phyloP scores from a whole-genome alignment of 2,113 vertebrate species.

The Serilophus lunatus region DNA sequence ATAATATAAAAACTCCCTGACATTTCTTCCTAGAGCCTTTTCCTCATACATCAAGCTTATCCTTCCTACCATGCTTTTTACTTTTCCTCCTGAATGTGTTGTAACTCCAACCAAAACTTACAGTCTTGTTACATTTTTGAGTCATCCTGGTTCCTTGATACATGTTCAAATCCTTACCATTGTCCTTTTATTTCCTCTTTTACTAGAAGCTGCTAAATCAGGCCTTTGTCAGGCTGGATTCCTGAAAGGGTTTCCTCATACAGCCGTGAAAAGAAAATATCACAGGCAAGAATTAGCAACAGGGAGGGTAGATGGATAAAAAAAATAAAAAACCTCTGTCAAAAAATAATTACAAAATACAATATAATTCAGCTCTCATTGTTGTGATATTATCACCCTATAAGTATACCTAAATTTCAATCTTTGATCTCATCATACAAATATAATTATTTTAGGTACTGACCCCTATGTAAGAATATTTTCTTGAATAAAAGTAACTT shows the following conservation, averaged over 20 bases:
- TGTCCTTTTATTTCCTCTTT: not conserved
- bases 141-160: not conserved
- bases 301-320: not conserved
- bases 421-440: not conserved
- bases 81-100: not conserved
- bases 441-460: not conserved
- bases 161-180: not conserved
- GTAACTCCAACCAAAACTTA: not conserved
- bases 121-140: not conserved
- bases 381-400: not conserved
- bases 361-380: not conserved
- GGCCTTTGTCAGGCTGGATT: not conserved
- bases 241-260: not conserved
- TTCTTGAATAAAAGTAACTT: not conserved
- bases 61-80: not conserved
- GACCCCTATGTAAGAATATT: not conserved
- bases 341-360: not conserved
- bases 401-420: not conserved
- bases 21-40: not conserved
- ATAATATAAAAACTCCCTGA: not conserved
- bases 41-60: not conserved
- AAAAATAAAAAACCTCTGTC: not conserved
- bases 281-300: not conserved
- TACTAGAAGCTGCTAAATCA: not conserved
- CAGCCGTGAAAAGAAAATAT: not conserved